Evolutionary conservation across 2,888 invertebrate genomes (phyloP), one percentile per base, ranked within the genome.

Genomic region (Lottia scabra): DNA sequence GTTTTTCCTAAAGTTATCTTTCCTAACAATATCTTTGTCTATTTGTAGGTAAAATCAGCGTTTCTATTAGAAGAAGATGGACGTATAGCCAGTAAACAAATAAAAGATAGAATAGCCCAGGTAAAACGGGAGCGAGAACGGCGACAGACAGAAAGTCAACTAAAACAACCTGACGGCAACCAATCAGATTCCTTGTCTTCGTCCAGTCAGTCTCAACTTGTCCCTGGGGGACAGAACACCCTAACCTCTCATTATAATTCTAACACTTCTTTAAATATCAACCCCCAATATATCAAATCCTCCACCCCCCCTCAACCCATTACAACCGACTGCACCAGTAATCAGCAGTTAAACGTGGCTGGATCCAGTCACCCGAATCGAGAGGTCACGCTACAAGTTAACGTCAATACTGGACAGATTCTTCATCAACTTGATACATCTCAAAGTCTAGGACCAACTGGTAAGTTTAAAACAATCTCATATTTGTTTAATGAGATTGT

Each of bases 21-120:
- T n/a, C n/a, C n/a, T n/a, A n/a, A n/a, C n/a, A n/a, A n/a, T n/a
- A n/a, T n/a, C n/a, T n/a, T n/a, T n/a, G 2, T 62, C 15, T n/a
- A 19, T 45, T 48, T 62, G 75, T 79, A 92, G 93, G 95, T 95
- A 48, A 96, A 96, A 87, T 95, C 96, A 30, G 96, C 97, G 48
- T 94, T 97, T 87, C 96, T 98, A 85, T 95, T 95, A 87, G 98
- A 98, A 87, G 98, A 98, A 88, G 99, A 99, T 89, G 94, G 95
- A 0, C 93, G 96, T 84, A 94, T 95, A 75, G 97, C 98, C 15
- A 94, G 94, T 75, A 96, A 96, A 87, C 93, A 98, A 89, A 92
- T 99, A 78, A 95, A 95, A 89, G 95, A 96, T 38, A 96, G 98
- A 89, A 94, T 96, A 71, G 92, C 93, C 80, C 93, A 93, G 81